Percentiles rank a stretch among this genome's conserved stretches.
Evolutionary conservation across 2,113 vertebrate genomes (phyloP).

Genomic region (Gopherus evgoodei): DNA sequence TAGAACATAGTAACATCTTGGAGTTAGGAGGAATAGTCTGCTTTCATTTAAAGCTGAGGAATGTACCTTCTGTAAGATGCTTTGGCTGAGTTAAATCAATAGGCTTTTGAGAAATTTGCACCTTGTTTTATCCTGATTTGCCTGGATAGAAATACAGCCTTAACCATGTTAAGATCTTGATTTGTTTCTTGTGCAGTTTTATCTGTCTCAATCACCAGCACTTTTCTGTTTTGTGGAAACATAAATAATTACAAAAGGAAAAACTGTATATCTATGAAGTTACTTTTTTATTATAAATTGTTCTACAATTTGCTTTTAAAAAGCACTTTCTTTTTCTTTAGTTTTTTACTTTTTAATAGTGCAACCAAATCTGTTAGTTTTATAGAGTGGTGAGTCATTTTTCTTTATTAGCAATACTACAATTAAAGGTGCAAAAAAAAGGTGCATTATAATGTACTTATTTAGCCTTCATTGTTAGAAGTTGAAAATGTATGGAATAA

Average conservation of each 20-base stretch:
- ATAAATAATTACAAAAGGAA: neutral
- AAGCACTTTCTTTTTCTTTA: neutral
- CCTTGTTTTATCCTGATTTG: neutral
- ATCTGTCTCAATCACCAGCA: neutral
- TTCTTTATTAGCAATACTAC: conserved; percentile 57
- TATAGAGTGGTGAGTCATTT: neutral
- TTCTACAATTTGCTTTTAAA: neutral
- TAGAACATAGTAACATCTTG: neutral
- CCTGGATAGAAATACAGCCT: neutral
- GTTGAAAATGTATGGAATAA: neutral
- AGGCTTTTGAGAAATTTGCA: conserved; percentile 2
- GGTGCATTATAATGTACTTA: neutral
- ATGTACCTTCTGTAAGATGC: neutral
- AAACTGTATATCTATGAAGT: neutral
- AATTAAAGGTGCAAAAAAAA: conserved; percentile 40
- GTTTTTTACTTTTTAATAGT: neutral
- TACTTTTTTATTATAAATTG: neutral
- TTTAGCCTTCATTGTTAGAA: neutral
- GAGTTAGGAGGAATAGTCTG: neutral
- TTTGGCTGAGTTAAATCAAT: neutral
- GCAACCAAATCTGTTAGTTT: neutral
- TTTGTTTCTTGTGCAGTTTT: conserved; percentile 2
- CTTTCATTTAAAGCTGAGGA: conserved; percentile 19
- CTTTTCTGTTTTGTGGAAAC: neutral
- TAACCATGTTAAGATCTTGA: neutral